phyloP scores from a whole-genome alignment of 2,797 vertebrate species.

The Etheostoma perlongum region DNA sequence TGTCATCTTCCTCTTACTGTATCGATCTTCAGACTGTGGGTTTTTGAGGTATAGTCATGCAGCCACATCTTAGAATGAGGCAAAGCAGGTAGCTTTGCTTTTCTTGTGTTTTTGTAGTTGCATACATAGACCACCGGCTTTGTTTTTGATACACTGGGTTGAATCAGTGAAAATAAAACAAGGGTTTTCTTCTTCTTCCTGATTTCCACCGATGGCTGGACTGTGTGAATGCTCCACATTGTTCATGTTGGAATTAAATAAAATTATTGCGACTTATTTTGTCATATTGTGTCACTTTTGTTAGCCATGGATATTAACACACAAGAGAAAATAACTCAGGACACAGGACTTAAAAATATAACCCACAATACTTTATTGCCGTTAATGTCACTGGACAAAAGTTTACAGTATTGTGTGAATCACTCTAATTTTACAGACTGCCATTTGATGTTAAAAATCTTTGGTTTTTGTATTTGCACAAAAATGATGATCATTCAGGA shows the following conservation, averaged over 20 bases:
- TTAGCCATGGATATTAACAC: not conserved
- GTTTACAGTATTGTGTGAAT: constrained; percentile 78
- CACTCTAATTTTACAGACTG: constrained; percentile 72
- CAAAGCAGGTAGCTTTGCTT: constrained; percentile 76
- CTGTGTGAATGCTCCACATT: constrained; percentile 41
- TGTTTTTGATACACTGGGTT: constrained; percentile 74
- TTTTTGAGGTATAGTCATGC: constrained; percentile 60
- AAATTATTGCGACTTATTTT: constrained; percentile 44
- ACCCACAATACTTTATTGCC: constrained; percentile 96
- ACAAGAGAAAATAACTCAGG: constrained; percentile 33
- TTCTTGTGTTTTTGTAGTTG: constrained; percentile 82
- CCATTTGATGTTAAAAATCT: constrained; percentile 64
- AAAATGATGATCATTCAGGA: constrained; percentile 49
- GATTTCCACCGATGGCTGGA: constrained; percentile 50
- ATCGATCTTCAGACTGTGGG: constrained; percentile 60
- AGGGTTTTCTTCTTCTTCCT: constrained; percentile 58
- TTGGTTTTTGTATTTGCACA: constrained; percentile 71
- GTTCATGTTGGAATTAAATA: constrained; percentile 67
- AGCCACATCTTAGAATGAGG: constrained; percentile 55
- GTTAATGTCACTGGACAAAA: constrained; percentile 86
- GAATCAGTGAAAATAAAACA: constrained; percentile 71
- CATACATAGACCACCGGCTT: constrained; percentile 63
- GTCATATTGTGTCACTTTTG: constrained; percentile 37
- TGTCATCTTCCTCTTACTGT: constrained; percentile 65
- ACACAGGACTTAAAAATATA: constrained; percentile 85